Evolutionary conservation across 2,888 invertebrate species (phyloP), one percentile per base, ranked within the genome.

Genomic region (Idaea biselata): DNA sequence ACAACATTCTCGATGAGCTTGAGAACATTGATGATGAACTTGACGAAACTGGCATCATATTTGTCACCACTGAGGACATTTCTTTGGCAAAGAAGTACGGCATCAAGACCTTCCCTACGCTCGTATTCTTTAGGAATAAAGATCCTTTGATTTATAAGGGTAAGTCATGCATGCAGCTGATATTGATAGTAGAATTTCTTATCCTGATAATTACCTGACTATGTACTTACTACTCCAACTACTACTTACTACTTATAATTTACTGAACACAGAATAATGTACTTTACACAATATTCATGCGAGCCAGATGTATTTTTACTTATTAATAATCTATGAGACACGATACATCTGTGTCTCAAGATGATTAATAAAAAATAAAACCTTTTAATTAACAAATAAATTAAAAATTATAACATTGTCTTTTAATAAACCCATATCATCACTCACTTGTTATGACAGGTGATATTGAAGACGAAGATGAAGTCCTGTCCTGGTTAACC

Each of bases 21-120:
- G 98, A 98, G 84, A 97, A 97, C 79, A 98, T 98, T 73, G 98
- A 98, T 74, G 98, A 98, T 81, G 98, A 98, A 81, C 89, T 98
- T 0, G 98, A 98, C 81, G 97, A 98, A 87, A 96, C 96, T 63
- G 98, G 98, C 61, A 98, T 98, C 73, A 96, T 98, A 68, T 97
- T 98, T 80, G 98, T 98, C 0, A 98, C 98, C 54, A 98, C 98
- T 16, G 98, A 98, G 89, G 98, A 98, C 79, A 92, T 94, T 6
- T 81, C 84, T 1, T 88, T 97, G 62, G 97, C 98, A 8, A 97
- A 96, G 87, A 97, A 97, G 82, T 95, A 97, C 75, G 96, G 96
- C 68, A 96, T 98, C 76, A 97, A 96, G 82, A 94, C 91, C 65
- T 97, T 97, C 93, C 98, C 98, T 2, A 95, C 96, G 59, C 89